Conservation (phyloP, 2,797 vertebrate species). For the Chaenodraco wilsoni region DNA sequence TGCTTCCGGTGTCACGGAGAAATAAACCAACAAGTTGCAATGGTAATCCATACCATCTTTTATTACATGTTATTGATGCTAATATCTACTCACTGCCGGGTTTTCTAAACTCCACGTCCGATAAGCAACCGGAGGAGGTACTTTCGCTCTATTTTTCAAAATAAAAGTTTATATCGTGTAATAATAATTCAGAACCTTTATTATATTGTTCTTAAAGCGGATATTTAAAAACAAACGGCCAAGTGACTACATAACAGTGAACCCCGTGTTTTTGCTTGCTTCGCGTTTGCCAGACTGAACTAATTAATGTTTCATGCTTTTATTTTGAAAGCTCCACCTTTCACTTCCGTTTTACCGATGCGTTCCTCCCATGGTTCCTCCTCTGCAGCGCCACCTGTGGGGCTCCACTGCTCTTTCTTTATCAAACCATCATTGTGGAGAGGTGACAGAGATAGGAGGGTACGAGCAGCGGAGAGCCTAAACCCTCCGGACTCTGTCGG, state of each 20-base stretch:
- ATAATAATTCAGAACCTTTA: neutral
- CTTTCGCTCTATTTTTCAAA: conserved; percentile 47
- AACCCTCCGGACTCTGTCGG: conserved; percentile 3
- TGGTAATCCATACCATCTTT: conserved; percentile 19
- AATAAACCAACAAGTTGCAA: neutral
- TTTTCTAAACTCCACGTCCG: conserved; percentile 65
- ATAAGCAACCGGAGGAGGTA: neutral
- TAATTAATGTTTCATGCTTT: conserved; percentile 2
- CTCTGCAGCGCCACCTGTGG: conserved; percentile 59
- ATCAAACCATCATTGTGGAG: conserved; percentile 3
- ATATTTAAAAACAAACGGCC: neutral
- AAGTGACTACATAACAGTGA: neutral
- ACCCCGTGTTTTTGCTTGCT: no score
- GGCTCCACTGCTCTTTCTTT: neutral
- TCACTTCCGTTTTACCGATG: neutral
- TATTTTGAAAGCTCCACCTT: conserved; percentile 38
- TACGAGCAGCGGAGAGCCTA: conserved; percentile 22
- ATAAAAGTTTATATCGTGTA: conserved; percentile 22
- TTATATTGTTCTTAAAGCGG: neutral
- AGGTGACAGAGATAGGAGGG: conserved; percentile 26
- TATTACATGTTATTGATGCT: conserved; percentile 18
- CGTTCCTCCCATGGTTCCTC: neutral
- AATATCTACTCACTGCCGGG: neutral
- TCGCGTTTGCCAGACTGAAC: no score
- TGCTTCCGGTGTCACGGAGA: neutral